A percentile compares a stretch with the other conserved stretches of the same genome.
Conservation (phyloP, 2,113 vertebrate genomes). For the Ptyas mucosa region DNA sequence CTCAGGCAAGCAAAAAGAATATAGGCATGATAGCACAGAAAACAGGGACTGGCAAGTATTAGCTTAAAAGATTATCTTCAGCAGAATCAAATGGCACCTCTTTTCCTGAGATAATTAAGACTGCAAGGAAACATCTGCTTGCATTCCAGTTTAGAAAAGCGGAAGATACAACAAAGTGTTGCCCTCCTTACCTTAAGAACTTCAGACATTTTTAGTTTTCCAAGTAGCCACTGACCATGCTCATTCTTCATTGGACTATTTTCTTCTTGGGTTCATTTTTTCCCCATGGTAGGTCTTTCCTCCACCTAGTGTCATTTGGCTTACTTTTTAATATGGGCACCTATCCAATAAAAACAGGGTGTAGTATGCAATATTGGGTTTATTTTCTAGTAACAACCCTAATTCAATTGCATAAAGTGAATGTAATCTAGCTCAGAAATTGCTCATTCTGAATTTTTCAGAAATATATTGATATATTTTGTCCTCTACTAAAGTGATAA, state of each 20-base stretch:
- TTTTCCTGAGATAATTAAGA: neutral
- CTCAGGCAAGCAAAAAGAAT: neutral
- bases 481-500: neutral
- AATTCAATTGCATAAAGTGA: neutral
- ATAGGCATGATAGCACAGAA: neutral
- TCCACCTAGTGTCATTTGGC: neutral
- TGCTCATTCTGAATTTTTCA: neutral
- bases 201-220: neutral
- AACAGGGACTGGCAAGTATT: neutral
- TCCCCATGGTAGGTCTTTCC: too few species aligned
- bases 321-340: neutral
- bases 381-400: neutral
- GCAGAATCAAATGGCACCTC: neutral
- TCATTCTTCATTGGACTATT: neutral
- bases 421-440: neutral
- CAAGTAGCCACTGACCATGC: neutral
- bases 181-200: neutral
- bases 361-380: neutral
- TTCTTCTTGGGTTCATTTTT: neutral
- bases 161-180: neutral
- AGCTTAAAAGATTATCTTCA: neutral
- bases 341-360: neutral
- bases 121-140: neutral
- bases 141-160: neutral
- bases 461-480: neutral